Conservation (phyloP, 1,140 invertebrate species). For the Littorina saxatilis region DNA sequence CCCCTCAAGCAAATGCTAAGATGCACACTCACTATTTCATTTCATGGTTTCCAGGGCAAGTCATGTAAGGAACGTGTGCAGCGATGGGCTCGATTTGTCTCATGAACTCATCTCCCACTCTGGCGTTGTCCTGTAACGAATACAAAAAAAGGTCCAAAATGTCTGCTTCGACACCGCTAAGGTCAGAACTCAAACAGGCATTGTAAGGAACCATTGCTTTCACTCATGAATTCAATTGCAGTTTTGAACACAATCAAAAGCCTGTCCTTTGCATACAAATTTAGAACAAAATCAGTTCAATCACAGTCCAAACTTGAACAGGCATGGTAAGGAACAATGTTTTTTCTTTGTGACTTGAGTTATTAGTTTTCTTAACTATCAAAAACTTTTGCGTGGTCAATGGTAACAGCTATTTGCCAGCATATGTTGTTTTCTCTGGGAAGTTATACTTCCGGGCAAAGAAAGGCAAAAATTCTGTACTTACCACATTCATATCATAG, state of each 20-base stretch:
- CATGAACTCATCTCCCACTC: slow-evolving; percentile 74
- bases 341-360: no score
- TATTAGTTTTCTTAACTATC: no score
- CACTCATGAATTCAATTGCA: not conserved
- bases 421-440: no score
- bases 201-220: not conserved
- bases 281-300: no score
- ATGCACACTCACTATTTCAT: slow-evolving; percentile 16
- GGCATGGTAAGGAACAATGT: no score
- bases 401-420: no score
- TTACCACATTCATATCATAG: slow-evolving; percentile 92
- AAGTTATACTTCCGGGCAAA: no score
- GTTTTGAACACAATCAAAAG: not conserved
- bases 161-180: not conserved
- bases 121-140: slow-evolving; percentile 64
- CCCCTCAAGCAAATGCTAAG: not conserved
- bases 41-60: slow-evolving; percentile 75
- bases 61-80: slow-evolving; percentile 75
- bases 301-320: no score
- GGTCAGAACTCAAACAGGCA: not conserved
- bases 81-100: slow-evolving; percentile 73
- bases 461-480: slow-evolving; percentile 46
- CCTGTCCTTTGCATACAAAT: not conserved
- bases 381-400: no score
- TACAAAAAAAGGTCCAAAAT: no score